Conservation (phyloP, 2,888 invertebrate species). For the Odontomyia ornata region DNA sequence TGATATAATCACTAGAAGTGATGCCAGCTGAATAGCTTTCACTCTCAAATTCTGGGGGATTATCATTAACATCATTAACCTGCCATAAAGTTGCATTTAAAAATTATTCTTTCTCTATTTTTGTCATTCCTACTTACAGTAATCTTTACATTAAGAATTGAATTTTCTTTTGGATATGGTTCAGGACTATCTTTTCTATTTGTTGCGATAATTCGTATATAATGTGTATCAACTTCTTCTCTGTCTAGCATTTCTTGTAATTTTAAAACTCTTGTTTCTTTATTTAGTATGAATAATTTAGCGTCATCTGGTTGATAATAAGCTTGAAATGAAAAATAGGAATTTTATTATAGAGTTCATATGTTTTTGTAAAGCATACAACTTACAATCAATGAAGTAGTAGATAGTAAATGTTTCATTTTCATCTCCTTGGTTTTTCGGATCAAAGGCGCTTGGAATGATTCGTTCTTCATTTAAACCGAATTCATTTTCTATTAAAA, state of each 20-base stretch:
- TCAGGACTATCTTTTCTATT: slow-evolving; percentile 60
- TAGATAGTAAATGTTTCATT: slow-evolving; percentile 63
- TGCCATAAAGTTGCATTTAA: slow-evolving; percentile 53
- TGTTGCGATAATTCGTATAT: slow-evolving; percentile 66
- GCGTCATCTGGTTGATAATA: slow-evolving; percentile 50
- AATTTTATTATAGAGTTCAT: not conserved
- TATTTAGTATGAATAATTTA: slow-evolving; percentile 58
- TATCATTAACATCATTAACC: slow-evolving; percentile 71
- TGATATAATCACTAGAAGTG: slow-evolving; percentile 64
- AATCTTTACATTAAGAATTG: slow-evolving; percentile 64
- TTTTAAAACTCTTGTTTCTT: slow-evolving; percentile 60
- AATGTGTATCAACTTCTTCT: slow-evolving; percentile 60
- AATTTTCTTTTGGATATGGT: slow-evolving; percentile 55
- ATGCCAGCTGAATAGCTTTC: slow-evolving; percentile 67
- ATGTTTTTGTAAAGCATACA: not conserved
- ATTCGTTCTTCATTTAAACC: slow-evolving; percentile 60
- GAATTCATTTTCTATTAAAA: slow-evolving; percentile 61
- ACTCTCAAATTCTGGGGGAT: slow-evolving; percentile 67
- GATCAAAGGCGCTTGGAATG: slow-evolving; percentile 64
- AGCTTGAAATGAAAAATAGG: slow-evolving; percentile 43
- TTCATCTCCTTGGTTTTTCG: slow-evolving; percentile 63
- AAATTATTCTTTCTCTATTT: not conserved
- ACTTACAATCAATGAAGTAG: slow-evolving; percentile 65
- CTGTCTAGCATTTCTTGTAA: slow-evolving; percentile 65
- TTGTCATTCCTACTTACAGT: slow-evolving; percentile 57